Base-by-base conservation (phyloP, 2,113 vertebrate species). In the Hiodon tergisus region DNA sequence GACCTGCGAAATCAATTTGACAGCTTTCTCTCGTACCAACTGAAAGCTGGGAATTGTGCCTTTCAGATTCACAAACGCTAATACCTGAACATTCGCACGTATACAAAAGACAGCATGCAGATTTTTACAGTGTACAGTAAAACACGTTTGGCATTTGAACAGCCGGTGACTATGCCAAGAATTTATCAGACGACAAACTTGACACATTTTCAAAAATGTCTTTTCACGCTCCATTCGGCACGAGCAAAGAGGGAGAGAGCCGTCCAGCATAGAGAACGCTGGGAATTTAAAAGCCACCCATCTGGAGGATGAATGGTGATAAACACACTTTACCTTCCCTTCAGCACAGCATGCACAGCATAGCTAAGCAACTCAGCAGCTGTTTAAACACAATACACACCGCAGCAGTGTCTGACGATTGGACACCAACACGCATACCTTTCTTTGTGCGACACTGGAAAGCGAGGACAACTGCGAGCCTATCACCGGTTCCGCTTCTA, bases 371-470 rank as follows among this genome's bases (percentile, higher is more conserved):
- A 78, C 67, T 58, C 5, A 68, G 58, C 48, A 62, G 4, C 46
- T 61, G 73, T 31, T 13, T 61, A 4, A 67, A 53, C 11, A 54
- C 0, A 50, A 46, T 17, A 46, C 16, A 62, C 59, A n/a, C 4
- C 14, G 48, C 16, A 46, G 13, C 5, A 59, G 13, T 46, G 53
- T 10, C n/a, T 57, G 10, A 46, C n/a, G 2, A 62, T 47, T 50
- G 53, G 5, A 2, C 6, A 70, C 10, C 48, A 0, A 9, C 4
- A 54, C 3, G 65, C 92, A 80, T 89, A 93, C 90, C 91, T 92
- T 91, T 77, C 81, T 85, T 9, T 86, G 85, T 80, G 85, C 81
- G 80, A 88, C 82, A 78, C 81, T 83, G 77, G 83, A 85, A 76
- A 86, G 87, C 83, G 82, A 80, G 78, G 88, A 84, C 68, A 80